Evolutionary conservation across 2,797 vertebrate species (phyloP), one percentile per base, ranked within the genome.

Genomic region (Melanotaenia nigrans): DNA sequence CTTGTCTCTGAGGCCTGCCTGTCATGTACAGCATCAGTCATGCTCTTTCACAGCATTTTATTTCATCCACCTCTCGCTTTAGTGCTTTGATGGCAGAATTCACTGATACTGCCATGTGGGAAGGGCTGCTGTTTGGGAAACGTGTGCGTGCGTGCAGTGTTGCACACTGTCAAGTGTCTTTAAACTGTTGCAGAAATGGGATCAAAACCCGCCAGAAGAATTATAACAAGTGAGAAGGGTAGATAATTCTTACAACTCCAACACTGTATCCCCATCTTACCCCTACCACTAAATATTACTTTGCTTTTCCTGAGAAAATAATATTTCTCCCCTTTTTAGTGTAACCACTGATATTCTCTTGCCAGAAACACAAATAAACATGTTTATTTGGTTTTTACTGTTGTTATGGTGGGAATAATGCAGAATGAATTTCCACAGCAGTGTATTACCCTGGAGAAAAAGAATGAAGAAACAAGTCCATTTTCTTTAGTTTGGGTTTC

Each of bases 11-110:
- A 90, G 88, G 89, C 81, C 87, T 71, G 87, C 83, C 87, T 92
- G 90, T 91, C 91, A 90, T 93, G 91, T 91, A 90, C 85, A 79
- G 87, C 90, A 94, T 93, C 92, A 91, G 83, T 93, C 93, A 93
- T 92, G 92, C 90, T 89, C 90, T 92, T 93, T 94, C 81, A 83
- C 80, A 88, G 87, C 85, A 85, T 87, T 91, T 93, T 91, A 92
- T 93, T 93, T 93, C 87, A 92, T 91, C 90, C 90, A 85, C 83
- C 83, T 86, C 92, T 93, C 89, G 89, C 90, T 92, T 93, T 90
- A 89, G 90, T 90, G 83, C 82, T 89, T 90, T 88, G 83, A 90
- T 77, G 73, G 84, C 74, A 82, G 82, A 83, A 88, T 89, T 88
- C 86, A 85, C 80, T 89, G 87, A 87, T 89, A 82, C 74, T 35